A percentile compares a stretch with the other conserved stretches of the same genome.
Evolutionary conservation across 2,113 vertebrate species (phyloP).

Genomic region (Butorides virescens): DNA sequence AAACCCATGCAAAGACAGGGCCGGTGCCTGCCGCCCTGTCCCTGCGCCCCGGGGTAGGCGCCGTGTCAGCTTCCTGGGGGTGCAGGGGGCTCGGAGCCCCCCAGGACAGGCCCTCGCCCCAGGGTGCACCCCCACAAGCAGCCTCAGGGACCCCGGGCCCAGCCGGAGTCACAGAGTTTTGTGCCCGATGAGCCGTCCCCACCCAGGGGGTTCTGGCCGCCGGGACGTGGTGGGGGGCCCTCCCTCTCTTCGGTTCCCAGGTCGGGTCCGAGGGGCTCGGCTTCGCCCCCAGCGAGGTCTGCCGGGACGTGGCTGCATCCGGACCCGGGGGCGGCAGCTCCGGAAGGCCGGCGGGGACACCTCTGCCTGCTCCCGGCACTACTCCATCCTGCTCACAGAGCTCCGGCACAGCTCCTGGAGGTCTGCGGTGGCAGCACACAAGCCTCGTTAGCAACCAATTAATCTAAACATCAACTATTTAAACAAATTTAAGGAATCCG

Average conservation of each 20-base stretch:
- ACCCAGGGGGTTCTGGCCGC: neutral
- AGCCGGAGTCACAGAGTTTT: accelerated
- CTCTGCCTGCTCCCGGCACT: neutral
- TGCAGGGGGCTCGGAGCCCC: neutral
- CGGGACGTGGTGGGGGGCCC: accelerated
- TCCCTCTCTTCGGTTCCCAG: accelerated
- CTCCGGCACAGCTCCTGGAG: slow-evolving; percentile 41
- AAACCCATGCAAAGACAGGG: no score
- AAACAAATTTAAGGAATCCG: accelerated
- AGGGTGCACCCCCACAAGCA: accelerated
- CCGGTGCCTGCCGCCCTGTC: no score
- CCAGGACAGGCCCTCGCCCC: accelerated
- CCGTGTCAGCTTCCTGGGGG: neutral
- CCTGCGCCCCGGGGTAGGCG: no score
- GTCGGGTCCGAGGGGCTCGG: neutral
- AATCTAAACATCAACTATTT: neutral
- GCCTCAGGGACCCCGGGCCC: accelerated
- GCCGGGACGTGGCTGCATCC: accelerated
- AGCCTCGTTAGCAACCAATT: neutral
- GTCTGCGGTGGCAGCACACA: neutral
- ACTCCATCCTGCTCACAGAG: neutral
- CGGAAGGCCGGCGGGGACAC: accelerated
- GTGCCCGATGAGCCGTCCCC: neutral
- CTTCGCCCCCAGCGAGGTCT: neutral
- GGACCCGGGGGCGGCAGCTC: accelerated